A percentile compares a stretch with the other conserved stretches of the same genome.
Conservation (phyloP, 1,140 invertebrate species). For the Acromyrmex charruanus region DNA sequence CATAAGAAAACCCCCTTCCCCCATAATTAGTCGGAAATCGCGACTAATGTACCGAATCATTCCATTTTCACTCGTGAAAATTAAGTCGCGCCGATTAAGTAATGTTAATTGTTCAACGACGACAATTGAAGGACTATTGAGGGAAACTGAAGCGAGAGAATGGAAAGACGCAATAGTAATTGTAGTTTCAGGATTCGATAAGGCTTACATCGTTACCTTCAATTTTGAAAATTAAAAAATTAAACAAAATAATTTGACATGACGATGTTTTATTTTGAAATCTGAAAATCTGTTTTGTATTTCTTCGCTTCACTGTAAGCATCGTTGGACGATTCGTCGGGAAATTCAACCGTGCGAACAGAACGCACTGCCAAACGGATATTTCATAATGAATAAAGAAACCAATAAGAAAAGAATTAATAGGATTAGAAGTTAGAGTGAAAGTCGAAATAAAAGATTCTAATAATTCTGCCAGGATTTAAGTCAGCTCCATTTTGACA, state of each 20-base stretch:
- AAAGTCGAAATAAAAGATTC: conserved; percentile 8
- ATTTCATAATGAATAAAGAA: background rate
- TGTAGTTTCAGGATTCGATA: background rate
- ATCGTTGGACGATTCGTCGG: background rate
- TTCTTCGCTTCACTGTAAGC: background rate
- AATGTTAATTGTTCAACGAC: conserved; percentile 47
- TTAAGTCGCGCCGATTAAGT: background rate
- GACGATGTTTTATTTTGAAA: conserved; percentile 2
- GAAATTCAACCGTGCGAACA: conserved; percentile 4
- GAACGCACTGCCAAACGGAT: conserved; percentile 8
- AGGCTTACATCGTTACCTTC: background rate
- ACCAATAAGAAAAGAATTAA: background rate
- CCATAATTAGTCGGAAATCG: conserved; percentile 27
- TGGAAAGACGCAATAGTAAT: background rate
- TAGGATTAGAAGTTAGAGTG: background rate
- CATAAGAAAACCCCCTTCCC: conserved; percentile 24
- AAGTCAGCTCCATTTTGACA: conserved; percentile 17
- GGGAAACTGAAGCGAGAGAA: background rate
- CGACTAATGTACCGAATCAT: conserved; percentile 33
- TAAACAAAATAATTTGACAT: background rate
- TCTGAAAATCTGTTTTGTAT: conserved; percentile 1
- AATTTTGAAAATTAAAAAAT: background rate
- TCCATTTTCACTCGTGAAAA: conserved; percentile 21
- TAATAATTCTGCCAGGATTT: conserved; percentile 4
- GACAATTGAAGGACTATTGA: background rate